Evolutionary conservation across 2,797 vertebrate genomes (phyloP), one percentile per base, ranked within the genome.

Genomic region (Manis javanica): DNA sequence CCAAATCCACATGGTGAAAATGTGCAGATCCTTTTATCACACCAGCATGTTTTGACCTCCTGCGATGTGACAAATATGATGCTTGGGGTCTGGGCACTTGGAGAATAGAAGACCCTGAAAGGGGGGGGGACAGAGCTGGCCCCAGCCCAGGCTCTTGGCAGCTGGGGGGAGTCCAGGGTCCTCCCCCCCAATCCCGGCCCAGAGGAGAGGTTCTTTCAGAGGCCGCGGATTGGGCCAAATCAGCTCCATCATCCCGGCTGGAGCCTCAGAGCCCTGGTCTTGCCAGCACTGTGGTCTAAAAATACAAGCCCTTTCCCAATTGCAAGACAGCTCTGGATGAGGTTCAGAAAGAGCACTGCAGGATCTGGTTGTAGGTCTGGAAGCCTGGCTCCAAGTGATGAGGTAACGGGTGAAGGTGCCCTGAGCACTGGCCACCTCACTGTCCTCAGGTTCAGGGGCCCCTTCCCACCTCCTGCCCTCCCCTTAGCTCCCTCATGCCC

Each of bases 381-480:
- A 74, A 74, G 57, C 19, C 42, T 53, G 63, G 19, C 26, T 79
- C 61, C 75, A 46, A 16, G 63, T 19, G 75, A 34, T 26, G 19
- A 18, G 71, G 21, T 5, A 26, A 21, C 10, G 34, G 46, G 34
- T 2, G 0, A 14, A 64, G 55, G 29, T 19, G 26, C 51, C 29
- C 68, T 6, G 9, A n/a, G 29, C 14, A 12, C 10, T 34, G 8
- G 23, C 23, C 31, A 23, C 14, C 37, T 55, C 14, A 4, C 34
- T 19, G 34, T 9, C 29, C 15, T 63, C 55, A 59, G n/a, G 24
- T 29, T 66, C 23, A 11, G 11, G 11, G 78, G 14, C n/a, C 53
- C 11, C 53, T 34, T 10, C 3, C 63, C 0, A 0, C n/a, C 26
- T 10, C 39, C 3, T 7, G 9, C 7, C n/a, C 1, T 31, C 39